Percentiles rank a stretch among this genome's conserved stretches.
phyloP scores from a whole-genome alignment of 2,888 invertebrate genomes.

The Drosophila seclusa region DNA sequence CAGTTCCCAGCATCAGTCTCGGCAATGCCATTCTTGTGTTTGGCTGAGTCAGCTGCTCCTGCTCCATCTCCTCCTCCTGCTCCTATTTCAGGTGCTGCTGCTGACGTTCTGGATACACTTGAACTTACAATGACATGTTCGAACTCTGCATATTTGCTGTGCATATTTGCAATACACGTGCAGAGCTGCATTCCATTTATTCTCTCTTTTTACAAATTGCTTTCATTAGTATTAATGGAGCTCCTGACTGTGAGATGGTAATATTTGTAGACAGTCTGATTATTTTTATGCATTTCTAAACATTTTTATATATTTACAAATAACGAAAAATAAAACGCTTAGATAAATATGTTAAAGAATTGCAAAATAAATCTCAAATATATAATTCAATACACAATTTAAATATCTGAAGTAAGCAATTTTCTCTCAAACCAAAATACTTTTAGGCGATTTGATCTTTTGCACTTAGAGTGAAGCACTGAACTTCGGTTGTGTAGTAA shows the following conservation, averaged over 20 bases:
- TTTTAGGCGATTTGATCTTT: neutral
- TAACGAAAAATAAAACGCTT: neutral
- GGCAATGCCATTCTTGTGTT: slow-evolving; percentile 19
- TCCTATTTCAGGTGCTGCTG: slow-evolving; percentile 22
- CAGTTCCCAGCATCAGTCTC: slow-evolving; percentile 27
- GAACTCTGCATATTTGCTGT: slow-evolving; percentile 66
- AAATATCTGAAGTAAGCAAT: slow-evolving; percentile 1
- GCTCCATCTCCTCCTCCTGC: slow-evolving; percentile 3
- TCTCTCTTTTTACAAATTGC: slow-evolving; percentile 61
- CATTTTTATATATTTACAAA: slow-evolving; percentile 31
- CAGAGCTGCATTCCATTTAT: slow-evolving; percentile 46
- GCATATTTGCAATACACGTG: slow-evolving; percentile 47
- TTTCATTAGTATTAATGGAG: slow-evolving; percentile 75
- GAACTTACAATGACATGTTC: slow-evolving; percentile 79
- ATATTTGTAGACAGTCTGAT: slow-evolving; percentile 36
- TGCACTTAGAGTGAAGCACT: neutral
- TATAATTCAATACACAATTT: slow-evolving; percentile 10
- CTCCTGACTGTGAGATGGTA: slow-evolving; percentile 31
- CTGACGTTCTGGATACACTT: slow-evolving; percentile 65
- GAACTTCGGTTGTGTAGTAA: neutral
- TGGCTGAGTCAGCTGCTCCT: slow-evolving; percentile 44
- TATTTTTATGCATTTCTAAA: slow-evolving; percentile 41
- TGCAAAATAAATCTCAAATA: neutral
- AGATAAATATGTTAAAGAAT: neutral
- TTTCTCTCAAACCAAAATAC: neutral